These are phyloP conservation scores for Coelopa pilipes DNA, from an alignment of 2,888 invertebrate genomes.

Conservation along the genomic window DNA sequence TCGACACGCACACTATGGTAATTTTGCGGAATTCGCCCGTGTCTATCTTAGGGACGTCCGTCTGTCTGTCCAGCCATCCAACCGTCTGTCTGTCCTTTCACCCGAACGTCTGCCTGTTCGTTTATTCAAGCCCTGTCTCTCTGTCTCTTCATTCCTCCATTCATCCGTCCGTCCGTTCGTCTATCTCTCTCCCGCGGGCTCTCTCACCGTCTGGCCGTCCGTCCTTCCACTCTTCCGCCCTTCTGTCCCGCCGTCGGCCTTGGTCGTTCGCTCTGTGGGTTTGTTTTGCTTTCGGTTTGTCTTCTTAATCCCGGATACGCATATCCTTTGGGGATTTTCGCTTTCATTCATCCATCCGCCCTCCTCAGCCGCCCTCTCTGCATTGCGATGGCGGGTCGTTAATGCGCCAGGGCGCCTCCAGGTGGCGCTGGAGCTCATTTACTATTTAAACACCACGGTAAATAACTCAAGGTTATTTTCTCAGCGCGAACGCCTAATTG, in stretches of 20 bases:
- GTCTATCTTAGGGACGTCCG: background rate
- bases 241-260: background rate
- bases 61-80: background rate
- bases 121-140: background rate
- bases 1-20: conserved; percentile 15
- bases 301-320: conserved; percentile 16
- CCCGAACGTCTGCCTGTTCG: background rate
- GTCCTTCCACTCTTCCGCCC: background rate
- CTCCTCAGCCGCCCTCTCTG: background rate
- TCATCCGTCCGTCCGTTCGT: no score
- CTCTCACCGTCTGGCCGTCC: no score
- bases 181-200: no score
- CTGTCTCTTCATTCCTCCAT: no score
- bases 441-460: conserved; percentile 25
- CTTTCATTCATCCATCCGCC: background rate
- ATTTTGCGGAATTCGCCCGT: conserved; percentile 9
- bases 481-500: conserved; percentile 25
- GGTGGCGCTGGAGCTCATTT: conserved; percentile 32
- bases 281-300: conserved; percentile 16
- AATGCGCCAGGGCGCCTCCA: conserved; percentile 24
- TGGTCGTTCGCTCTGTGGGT: background rate
- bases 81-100: conserved; percentile 7
- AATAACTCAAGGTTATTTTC: conserved; percentile 33
- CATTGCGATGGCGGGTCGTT: background rate
- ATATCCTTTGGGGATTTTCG: conserved; percentile 26